Base-by-base conservation (phyloP, 1,140 invertebrate genomes). In the Drosophila lini region DNA sequence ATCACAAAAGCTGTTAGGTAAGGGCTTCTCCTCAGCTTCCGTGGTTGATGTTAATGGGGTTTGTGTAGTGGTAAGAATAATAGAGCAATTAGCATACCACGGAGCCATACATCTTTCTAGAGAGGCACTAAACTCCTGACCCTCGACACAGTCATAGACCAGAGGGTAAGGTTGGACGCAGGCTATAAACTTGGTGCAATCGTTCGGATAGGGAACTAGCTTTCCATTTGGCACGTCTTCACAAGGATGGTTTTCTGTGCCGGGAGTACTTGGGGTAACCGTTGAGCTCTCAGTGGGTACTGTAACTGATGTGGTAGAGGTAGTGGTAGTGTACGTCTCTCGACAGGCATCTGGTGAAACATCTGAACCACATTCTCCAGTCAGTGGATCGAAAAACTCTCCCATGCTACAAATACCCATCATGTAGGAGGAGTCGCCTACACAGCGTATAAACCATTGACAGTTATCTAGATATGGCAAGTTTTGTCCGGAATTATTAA, bases 171-270 rank as follows among this genome's bases (percentile, higher is more conserved):
- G 69, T 0, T 16, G 7, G 0, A 32, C 22, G 10, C 88, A 91
- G 5, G 59, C 19, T 36, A 90, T 76, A 25, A 84, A 91, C 47
- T 81, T 86, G 9, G 71, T 68, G 19, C 88, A 91, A 53, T 91
- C 81, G 7, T 78, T 25, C 0, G 88, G 88, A 80, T 91, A 88
- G 5, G 82, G 78, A 25, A 91, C 78, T 5, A 80, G 48, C 13
- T 71, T 76, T 1, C 83, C 88, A 8, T 40, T 32, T 5, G 45
- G 16, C 9, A 63, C 55, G 7, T 56, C 74, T 16, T 36, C 64
- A 22, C 88, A 91, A 0, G 82, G 78, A 55, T 81, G 52, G 3
- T 13, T 19, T 50, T 61, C 25, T 5, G 40, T 7, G 2, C 48
- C 28, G n/a, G 61, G 60, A 31, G 60, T 40, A 10, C 28, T 55